Conservation (phyloP, 2,888 invertebrate genomes). For the Drosophila merina region DNA sequence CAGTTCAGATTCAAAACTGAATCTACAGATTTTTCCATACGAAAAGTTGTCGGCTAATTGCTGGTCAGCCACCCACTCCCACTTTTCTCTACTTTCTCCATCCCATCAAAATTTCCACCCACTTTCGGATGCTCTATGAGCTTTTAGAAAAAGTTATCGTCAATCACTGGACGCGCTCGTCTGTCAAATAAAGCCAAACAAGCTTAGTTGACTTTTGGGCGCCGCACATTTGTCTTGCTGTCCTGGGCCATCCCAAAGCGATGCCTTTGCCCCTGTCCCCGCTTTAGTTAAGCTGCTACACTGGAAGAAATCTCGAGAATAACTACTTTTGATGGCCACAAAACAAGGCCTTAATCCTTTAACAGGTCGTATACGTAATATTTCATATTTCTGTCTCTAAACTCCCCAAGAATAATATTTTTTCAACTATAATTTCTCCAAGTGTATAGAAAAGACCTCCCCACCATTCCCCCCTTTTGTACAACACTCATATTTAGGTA, state of each 20-base stretch:
- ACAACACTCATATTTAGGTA: slow-evolving; percentile 36
- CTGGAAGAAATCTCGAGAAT: background rate
- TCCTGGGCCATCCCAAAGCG: slow-evolving; percentile 11
- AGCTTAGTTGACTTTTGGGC: slow-evolving; percentile 65
- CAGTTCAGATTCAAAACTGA: background rate
- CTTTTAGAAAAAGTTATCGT: slow-evolving; percentile 54
- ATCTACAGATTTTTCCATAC: slow-evolving; percentile 1
- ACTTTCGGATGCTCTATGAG: background rate
- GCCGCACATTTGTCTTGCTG: slow-evolving; percentile 61
- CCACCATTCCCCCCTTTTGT: background rate
- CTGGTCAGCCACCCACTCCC: background rate
- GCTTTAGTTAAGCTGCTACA: background rate
- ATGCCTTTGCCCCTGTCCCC: background rate
- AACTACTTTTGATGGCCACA: too few relatives aligned
- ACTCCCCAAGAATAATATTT: too few relatives aligned
- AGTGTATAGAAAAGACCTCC: slow-evolving; percentile 1
- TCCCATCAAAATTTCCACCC: background rate
- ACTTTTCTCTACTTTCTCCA: background rate
- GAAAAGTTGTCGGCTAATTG: slow-evolving; percentile 33
- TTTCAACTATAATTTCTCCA: background rate
- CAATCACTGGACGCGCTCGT: slow-evolving; percentile 59
- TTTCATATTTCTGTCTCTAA: too few relatives aligned
- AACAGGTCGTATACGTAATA: too few relatives aligned
- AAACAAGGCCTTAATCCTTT: too few relatives aligned
- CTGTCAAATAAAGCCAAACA: slow-evolving; percentile 67